phyloP scores from a whole-genome alignment of 1,140 invertebrate genomes.

The Neodiprion lecontei region DNA sequence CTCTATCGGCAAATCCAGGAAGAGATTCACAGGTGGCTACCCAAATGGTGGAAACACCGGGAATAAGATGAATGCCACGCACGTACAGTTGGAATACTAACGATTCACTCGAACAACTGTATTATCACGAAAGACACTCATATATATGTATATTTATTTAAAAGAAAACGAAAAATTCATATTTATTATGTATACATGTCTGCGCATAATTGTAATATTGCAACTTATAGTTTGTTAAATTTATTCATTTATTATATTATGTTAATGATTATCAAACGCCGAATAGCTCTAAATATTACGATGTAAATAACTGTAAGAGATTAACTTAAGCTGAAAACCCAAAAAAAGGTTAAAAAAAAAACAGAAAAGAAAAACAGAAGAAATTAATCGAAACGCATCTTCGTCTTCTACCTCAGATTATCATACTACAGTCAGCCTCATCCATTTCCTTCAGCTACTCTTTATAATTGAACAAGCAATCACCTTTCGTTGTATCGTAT shows the following conservation, averaged over 20 bases:
- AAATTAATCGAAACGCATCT: too few relatives aligned
- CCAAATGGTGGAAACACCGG: slow-evolving; percentile 36
- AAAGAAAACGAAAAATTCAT: background rate
- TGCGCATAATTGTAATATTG: background rate
- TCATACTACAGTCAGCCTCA: too few relatives aligned
- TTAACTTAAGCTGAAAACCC: background rate
- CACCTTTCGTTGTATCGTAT: background rate
- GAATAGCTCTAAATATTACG: background rate
- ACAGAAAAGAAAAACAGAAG: too few relatives aligned
- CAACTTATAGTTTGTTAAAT: background rate
- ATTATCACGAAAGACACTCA: slow-evolving; percentile 10
- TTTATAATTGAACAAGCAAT: background rate
- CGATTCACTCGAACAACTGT: background rate
- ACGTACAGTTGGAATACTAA: slow-evolving; percentile 19
- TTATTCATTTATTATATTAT: slow-evolving; percentile 10
- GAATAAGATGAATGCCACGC: background rate
- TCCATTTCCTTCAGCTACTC: background rate
- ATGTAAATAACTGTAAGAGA: slow-evolving; percentile 11
- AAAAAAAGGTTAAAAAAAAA: too few relatives aligned
- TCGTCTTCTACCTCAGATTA: too few relatives aligned
- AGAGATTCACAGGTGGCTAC: slow-evolving; percentile 46
- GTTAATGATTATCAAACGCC: background rate
- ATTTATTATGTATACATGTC: too few relatives aligned
- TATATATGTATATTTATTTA: background rate
- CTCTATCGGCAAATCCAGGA: slow-evolving; percentile 78